These are phyloP conservation scores for Drepanosiphum platanoidis DNA, from an alignment of 2,888 invertebrate species.

Conservation along the genomic window DNA sequence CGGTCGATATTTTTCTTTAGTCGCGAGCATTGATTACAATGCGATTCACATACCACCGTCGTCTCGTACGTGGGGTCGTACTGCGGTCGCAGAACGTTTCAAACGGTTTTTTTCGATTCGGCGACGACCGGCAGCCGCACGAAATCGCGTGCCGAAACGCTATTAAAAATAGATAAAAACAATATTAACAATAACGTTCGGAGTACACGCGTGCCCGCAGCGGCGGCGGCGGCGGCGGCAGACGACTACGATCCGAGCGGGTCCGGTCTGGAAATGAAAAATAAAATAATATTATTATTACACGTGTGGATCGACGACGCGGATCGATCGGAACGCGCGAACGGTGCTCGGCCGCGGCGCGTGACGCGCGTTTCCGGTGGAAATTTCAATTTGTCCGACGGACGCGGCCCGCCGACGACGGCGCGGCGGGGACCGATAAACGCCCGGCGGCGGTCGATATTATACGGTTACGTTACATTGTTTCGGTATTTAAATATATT, in stretches of 20 bases:
- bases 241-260: neutral
- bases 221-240: neutral
- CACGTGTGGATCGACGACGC: neutral
- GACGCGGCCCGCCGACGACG: slow-evolving; percentile 6
- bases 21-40: too few species aligned
- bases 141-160: neutral
- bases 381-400: slow-evolving; percentile 47
- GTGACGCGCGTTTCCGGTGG: slow-evolving; percentile 45
- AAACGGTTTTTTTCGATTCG: too few species aligned
- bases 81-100: too few species aligned
- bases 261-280: neutral
- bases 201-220: neutral
- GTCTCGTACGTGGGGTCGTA: too few species aligned
- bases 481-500: neutral
- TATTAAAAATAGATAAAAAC: neutral
- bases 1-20: too few species aligned
- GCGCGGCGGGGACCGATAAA: slow-evolving; percentile 24
- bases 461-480: neutral
- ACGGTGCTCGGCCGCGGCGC: neutral
- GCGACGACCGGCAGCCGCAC: too few species aligned
- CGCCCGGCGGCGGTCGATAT: neutral
- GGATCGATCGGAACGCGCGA: slow-evolving; percentile 14
- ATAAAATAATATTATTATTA: neutral
- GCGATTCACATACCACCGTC: too few species aligned
- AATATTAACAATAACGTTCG: neutral